These are phyloP conservation scores for Peromyscus melanophrys DNA, from an alignment of 2,797 vertebrate genomes.

Conservation along the genomic window DNA sequence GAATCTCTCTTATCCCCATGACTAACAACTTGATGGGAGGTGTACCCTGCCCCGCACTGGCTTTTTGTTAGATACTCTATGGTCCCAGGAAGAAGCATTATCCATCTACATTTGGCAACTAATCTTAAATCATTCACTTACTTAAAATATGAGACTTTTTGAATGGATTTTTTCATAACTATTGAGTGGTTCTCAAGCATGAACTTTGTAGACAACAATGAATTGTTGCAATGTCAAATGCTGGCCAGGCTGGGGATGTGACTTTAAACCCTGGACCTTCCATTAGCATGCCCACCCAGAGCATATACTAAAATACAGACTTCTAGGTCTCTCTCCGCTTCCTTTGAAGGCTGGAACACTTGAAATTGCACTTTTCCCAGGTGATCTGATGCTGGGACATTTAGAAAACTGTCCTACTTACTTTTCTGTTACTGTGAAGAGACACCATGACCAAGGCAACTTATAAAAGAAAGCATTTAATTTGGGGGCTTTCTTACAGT, in stretches of 20 bases:
- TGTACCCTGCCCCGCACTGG: too few relatives aligned
- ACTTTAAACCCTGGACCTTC: neutral
- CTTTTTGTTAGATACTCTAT: neutral
- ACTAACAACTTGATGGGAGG: neutral
- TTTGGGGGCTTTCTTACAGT: neutral
- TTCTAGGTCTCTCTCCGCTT: neutral
- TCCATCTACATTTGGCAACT: neutral
- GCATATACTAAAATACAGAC: neutral
- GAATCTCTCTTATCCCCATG: neutral
- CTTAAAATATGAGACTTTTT: neutral
- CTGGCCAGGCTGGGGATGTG: rapidly evolving
- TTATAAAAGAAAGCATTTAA: neutral
- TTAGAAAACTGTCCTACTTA: neutral
- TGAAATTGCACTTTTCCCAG: neutral
- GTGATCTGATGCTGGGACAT: neutral
- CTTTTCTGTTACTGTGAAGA: neutral
- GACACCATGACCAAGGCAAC: neutral
- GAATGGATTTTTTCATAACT: neutral
- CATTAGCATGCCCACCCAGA: neutral
- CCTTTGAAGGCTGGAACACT: neutral
- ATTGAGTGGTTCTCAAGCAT: neutral
- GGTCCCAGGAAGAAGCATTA: neutral
- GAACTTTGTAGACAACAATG: neutral
- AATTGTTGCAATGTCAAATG: neutral
- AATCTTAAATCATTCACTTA: neutral